phyloP scores from a whole-genome alignment of 2,113 vertebrate genomes.

The Myanophis thanlyinensis region DNA sequence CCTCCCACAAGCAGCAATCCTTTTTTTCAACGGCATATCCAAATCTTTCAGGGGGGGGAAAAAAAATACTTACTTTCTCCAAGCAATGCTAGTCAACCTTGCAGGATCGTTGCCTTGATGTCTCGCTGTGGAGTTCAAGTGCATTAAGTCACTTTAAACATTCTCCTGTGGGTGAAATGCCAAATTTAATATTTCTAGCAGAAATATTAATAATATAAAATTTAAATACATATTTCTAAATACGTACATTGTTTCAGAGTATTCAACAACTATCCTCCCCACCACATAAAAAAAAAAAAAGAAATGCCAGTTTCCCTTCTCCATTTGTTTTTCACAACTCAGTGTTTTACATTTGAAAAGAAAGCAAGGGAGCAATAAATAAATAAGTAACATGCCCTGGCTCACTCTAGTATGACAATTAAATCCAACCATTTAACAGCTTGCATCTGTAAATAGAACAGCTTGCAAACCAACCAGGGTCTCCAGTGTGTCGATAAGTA shows the following conservation, averaged over 20 bases:
- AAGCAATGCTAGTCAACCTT: neutral
- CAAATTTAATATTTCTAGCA: neutral
- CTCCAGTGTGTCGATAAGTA: constrained; percentile 26
- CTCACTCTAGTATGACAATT: constrained; percentile 60
- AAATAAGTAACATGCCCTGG: constrained; percentile 12
- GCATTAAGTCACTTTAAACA: neutral
- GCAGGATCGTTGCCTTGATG: neutral
- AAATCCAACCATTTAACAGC: constrained; percentile 54
- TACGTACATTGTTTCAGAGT: neutral
- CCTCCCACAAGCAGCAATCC: no score
- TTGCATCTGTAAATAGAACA: constrained; percentile 46
- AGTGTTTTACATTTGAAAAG: constrained; percentile 50
- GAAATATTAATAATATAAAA: neutral
- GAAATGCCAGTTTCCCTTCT: constrained; percentile 25
- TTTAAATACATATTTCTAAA: neutral
- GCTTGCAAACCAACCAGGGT: neutral
- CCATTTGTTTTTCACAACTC: constrained; percentile 42
- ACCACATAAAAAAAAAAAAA: accelerated
- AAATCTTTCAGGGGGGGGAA: neutral
- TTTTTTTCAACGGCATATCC: neutral
- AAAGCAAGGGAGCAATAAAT: neutral
- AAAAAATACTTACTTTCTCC: neutral
- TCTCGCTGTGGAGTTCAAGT: neutral
- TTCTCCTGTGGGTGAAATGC: neutral
- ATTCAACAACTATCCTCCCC: neutral